Conservation (phyloP, 53 echinoderm and acorn worm species). For the Temnopleurus reevesii region DNA sequence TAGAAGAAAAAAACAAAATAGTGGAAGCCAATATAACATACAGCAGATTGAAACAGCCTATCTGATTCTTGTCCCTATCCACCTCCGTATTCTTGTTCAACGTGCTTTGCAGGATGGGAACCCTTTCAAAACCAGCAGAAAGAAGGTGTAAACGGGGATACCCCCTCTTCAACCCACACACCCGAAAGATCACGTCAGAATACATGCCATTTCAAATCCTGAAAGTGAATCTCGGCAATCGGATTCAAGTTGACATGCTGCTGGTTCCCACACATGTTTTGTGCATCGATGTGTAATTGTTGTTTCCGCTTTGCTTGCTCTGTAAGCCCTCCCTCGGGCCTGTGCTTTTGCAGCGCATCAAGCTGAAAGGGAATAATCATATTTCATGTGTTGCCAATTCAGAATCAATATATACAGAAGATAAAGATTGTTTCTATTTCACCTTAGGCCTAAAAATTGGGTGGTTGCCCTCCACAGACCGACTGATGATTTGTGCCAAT, state of each 20-base stretch:
- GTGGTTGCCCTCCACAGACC: too few species aligned
- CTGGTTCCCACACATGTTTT: background rate
- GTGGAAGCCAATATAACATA: too few species aligned
- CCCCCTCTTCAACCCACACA: background rate
- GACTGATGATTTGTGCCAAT: too few species aligned
- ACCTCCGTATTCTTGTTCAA: too few species aligned
- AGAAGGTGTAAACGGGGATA: background rate
- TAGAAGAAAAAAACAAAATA: too few species aligned
- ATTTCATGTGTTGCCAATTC: conserved; percentile 12
- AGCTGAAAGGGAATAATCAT: background rate
- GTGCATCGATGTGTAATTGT: conserved; percentile 33
- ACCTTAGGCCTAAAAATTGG: too few species aligned
- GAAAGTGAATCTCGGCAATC: background rate
- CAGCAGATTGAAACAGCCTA: too few species aligned
- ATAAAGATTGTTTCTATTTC: too few species aligned
- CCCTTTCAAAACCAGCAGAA: background rate
- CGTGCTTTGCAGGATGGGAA: too few species aligned
- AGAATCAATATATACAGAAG: too few species aligned
- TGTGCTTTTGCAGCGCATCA: background rate
- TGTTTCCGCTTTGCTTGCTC: background rate
- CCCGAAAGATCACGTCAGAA: background rate
- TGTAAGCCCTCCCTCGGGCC: background rate
- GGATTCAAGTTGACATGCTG: conserved; percentile 35
- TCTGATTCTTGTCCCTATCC: too few species aligned
- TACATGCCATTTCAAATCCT: background rate